These are phyloP conservation scores for Papilio helenus DNA, from an alignment of 1,140 invertebrate species.

Conservation along the genomic window DNA sequence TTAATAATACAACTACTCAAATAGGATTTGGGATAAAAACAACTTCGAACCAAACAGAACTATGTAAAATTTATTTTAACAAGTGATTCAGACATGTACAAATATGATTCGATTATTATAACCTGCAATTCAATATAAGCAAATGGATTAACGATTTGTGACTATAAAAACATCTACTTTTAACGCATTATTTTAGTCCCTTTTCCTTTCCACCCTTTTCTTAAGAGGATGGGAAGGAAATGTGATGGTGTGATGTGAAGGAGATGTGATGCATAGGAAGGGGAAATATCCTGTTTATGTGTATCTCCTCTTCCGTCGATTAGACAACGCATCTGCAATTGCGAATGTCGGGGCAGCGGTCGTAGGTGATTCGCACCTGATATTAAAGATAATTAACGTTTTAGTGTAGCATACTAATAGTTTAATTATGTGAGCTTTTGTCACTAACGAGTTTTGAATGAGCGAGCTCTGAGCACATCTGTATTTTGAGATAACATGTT, in stretches of 20 bases:
- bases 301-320: no score
- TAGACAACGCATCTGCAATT: no score
- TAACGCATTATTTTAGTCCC: no score
- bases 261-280: no score
- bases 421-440: background rate
- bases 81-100: constrained; percentile 5
- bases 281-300: no score
- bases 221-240: no score
- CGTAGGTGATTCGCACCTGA: background rate
- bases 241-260: no score
- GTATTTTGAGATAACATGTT: background rate
- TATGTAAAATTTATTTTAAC: background rate
- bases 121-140: background rate
- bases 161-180: no score
- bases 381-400: constrained; percentile 14
- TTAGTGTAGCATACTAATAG: constrained; percentile 19
- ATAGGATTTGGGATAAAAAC: constrained; percentile 20
- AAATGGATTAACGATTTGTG: no score
- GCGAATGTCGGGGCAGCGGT: no score
- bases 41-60: constrained; percentile 12
- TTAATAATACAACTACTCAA: constrained; percentile 23
- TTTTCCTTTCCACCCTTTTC: no score
- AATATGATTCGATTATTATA: background rate
- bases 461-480: constrained; percentile 5
- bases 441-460: constrained; percentile 23